Conservation (phyloP, 2,113 vertebrate species). For the Sapayoa aenigma region DNA sequence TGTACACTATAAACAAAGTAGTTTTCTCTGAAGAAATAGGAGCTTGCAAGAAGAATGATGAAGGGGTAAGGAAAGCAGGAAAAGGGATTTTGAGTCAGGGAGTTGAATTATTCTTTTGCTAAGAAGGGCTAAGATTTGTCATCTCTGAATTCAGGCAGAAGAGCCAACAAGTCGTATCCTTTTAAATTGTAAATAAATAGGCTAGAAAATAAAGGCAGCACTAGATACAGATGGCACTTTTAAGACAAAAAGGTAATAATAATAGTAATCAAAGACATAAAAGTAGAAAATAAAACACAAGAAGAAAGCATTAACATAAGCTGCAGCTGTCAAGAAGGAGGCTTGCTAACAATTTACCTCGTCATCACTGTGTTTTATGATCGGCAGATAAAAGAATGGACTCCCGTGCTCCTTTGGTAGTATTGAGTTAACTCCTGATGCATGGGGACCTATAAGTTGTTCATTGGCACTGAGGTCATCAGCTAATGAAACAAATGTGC, state of each 20-base stretch:
- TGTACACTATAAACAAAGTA: background rate
- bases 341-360: constrained; percentile 80
- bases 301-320: background rate
- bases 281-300: background rate
- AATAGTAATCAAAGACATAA: background rate
- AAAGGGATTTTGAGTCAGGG: background rate
- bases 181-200: background rate
- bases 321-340: constrained; percentile 3
- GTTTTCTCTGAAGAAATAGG: background rate
- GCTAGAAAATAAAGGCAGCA: background rate
- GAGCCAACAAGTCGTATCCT: background rate
- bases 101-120: background rate
- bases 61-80: background rate
- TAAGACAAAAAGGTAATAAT: background rate
- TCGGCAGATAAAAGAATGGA: constrained; percentile 95
- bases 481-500: constrained; percentile 71
- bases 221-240: background rate
- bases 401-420: constrained; percentile 97
- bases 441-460: constrained; percentile 88
- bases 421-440: constrained; percentile 95
- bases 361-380: constrained; percentile 91
- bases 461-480: constrained; percentile 94
- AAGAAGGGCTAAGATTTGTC: background rate
- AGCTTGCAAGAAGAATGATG: background rate
- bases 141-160: background rate